Evolutionary conservation across 2,888 invertebrate species (phyloP).

Genomic region (Spialia ferax): DNA sequence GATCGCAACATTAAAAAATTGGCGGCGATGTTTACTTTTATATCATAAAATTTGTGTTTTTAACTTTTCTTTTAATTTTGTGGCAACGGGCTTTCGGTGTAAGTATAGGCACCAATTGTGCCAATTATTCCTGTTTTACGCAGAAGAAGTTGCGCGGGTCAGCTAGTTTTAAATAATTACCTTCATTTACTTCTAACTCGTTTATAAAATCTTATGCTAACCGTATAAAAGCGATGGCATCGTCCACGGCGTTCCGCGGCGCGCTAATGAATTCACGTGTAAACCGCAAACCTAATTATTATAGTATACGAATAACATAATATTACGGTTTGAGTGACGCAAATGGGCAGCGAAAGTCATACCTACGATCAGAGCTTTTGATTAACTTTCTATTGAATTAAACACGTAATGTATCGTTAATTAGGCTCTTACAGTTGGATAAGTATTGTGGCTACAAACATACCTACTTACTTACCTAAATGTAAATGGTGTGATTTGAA

Average conservation of each 20-base stretch:
- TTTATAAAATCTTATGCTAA: background rate
- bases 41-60: too few species aligned
- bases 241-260: background rate
- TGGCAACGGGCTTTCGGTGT: too few species aligned
- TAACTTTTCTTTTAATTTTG: too few species aligned
- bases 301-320: constrained; percentile 15
- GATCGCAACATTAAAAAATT: too few species aligned
- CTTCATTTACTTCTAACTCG: background rate
- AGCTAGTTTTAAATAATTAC: too few species aligned
- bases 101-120: too few species aligned
- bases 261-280: constrained; percentile 9
- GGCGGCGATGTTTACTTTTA: too few species aligned
- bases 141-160: too few species aligned
- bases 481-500: too few species aligned
- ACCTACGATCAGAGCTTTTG: constrained; percentile 27
- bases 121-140: too few species aligned
- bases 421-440: background rate
- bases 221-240: constrained; percentile 8
- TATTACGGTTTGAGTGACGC: constrained; percentile 23
- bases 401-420: background rate
- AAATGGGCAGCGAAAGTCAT: constrained; percentile 28
- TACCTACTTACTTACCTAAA: too few species aligned
- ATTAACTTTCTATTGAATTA: constrained; percentile 18
- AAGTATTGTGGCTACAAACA: background rate
- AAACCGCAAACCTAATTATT: constrained; percentile 51